A percentile compares a stretch with the other conserved stretches of the same genome.
phyloP scores from a whole-genome alignment of 2,797 vertebrate genomes.

The Nyctalus aviator region DNA sequence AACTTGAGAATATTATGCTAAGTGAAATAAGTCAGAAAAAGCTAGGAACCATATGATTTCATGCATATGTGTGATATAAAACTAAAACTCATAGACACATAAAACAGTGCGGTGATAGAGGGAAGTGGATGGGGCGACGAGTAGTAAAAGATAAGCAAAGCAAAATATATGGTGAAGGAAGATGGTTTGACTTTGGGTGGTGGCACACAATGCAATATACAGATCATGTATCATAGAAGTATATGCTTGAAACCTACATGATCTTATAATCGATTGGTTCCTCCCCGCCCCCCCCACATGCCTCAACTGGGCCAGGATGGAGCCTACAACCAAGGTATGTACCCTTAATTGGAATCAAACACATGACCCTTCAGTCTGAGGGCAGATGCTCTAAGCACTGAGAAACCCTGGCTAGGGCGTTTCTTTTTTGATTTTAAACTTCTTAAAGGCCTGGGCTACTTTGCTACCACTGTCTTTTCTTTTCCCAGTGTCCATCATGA shows the following conservation, averaged over 20 bases:
- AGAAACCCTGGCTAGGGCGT: no score
- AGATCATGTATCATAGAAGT: no score
- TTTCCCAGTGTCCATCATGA: neutral
- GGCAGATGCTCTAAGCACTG: no score
- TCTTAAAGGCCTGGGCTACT: neutral
- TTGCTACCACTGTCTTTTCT: neutral
- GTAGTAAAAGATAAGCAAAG: neutral
- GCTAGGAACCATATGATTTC: neutral
- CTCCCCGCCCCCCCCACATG: accelerated
- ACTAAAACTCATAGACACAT: neutral
- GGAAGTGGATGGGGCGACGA: neutral
- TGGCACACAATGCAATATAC: no score
- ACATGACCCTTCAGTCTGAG: no score
- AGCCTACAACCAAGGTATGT: no score
- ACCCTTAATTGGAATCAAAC: no score
- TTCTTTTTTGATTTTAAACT: neutral
- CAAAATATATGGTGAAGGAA: neutral
- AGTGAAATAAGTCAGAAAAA: neutral
- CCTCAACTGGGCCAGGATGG: no score
- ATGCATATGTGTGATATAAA: neutral
- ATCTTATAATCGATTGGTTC: no score
- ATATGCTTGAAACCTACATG: no score
- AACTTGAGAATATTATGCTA: no score
- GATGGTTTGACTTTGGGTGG: no score
- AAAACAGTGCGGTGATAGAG: neutral